Evolutionary conservation across 2,888 invertebrate species (phyloP).

Genomic region (Orchesellides sinensis): DNA sequence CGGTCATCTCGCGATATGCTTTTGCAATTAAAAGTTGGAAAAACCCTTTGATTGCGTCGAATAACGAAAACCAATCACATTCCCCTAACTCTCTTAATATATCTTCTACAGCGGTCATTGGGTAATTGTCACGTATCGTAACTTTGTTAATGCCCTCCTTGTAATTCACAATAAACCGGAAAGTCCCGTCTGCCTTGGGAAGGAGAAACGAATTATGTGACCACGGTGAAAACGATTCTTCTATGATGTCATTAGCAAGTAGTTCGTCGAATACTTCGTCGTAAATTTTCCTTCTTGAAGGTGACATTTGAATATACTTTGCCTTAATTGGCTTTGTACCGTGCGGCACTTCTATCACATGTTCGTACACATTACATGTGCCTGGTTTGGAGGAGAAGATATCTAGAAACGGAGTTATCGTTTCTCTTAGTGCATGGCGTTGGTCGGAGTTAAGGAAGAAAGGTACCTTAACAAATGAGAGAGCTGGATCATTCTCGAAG

Average conservation of each 20-base stretch:
- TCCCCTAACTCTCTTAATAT: constrained; percentile 75
- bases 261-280: constrained; percentile 54
- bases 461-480: neutral
- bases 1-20: constrained; percentile 74
- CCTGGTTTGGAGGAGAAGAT: constrained; percentile 50
- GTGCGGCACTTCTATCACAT: constrained; percentile 49
- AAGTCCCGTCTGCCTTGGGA: constrained; percentile 75
- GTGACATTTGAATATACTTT: constrained; percentile 36
- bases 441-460: neutral
- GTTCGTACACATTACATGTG: neutral
- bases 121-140: constrained; percentile 67
- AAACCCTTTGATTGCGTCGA: constrained; percentile 76
- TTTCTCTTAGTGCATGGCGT: neutral
- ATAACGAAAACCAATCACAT: constrained; percentile 75
- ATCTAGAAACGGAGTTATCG: neutral
- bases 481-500: neutral
- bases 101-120: constrained; percentile 75
- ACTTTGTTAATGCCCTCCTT: constrained; percentile 71
- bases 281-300: constrained; percentile 26
- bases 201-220: constrained; percentile 64
- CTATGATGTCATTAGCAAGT: constrained; percentile 50
- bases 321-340: constrained; percentile 42
- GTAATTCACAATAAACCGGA: constrained; percentile 75
- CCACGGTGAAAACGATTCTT: constrained; percentile 48
- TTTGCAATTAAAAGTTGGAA: constrained; percentile 75